Evolutionary conservation across 1,140 invertebrate genomes (phyloP).

Genomic region (Acromyrmex charruanus): DNA sequence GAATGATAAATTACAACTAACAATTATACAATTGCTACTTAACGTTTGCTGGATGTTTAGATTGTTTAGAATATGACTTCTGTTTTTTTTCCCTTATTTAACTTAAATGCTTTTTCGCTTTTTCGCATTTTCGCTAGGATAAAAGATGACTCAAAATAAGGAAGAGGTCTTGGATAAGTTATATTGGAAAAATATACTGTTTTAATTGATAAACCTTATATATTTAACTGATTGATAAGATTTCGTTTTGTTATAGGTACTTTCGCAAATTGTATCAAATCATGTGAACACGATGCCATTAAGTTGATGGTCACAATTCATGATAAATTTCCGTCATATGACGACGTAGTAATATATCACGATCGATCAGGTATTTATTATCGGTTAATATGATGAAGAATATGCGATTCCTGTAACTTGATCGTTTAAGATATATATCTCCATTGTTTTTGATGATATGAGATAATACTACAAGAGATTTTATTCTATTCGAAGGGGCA

Average conservation of each 20-base stretch:
- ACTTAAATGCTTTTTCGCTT: too few species aligned
- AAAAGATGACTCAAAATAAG: background rate
- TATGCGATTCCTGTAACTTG: slow-evolving; percentile 8
- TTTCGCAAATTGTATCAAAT: background rate
- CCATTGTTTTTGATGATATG: too few species aligned
- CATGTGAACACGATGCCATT: background rate
- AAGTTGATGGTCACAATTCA: background rate
- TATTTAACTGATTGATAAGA: background rate
- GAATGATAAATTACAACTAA: too few species aligned
- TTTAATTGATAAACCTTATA: background rate
- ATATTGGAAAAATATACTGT: background rate
- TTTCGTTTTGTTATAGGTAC: background rate
- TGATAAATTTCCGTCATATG: background rate
- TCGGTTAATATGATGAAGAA: background rate
- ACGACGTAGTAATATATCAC: rapidly evolving
- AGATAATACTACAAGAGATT: too few species aligned
- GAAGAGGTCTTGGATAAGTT: background rate
- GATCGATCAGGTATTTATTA: background rate
- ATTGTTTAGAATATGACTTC: too few species aligned
- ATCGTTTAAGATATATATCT: too few species aligned
- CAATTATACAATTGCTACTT: too few species aligned
- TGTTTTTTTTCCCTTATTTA: too few species aligned
- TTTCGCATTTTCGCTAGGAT: too few species aligned
- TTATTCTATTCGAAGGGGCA: too few species aligned
- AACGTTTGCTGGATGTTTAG: too few species aligned